These are phyloP conservation scores for Ditylenchus dipsaci DNA, from an alignment of 1,140 invertebrate genomes.

Conservation along the genomic window DNA sequence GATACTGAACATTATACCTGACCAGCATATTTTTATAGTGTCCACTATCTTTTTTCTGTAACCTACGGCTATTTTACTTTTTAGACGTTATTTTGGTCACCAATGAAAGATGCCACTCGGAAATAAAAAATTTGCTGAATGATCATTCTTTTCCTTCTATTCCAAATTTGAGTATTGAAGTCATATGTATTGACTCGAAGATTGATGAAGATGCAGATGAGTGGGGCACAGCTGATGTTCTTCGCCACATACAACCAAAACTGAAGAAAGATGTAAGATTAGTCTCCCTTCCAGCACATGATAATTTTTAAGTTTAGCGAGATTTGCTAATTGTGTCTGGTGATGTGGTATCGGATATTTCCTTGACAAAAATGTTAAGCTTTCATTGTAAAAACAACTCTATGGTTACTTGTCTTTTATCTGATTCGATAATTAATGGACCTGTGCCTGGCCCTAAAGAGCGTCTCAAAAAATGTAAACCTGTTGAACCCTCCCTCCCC, in stretches of 20 bases:
- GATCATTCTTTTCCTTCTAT: conserved; percentile 22
- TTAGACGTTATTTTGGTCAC: conserved; percentile 26
- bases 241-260: conserved; percentile 23
- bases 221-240: conserved; percentile 42
- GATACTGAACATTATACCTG: background rate
- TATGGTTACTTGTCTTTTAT: conserved; percentile 34
- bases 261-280: conserved; percentile 12
- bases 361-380: conserved; percentile 28
- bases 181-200: conserved; percentile 10
- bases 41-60: background rate
- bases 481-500: background rate
- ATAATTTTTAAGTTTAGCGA: conserved; percentile 22
- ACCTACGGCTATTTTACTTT: background rate
- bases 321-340: conserved; percentile 39
- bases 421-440: conserved; percentile 26
- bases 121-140: conserved; percentile 9
- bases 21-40: background rate
- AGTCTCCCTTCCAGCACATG: background rate
- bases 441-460: conserved; percentile 34
- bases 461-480: conserved; percentile 27
- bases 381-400: conserved; percentile 30
- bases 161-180: conserved; percentile 28
- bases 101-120: conserved; percentile 16
- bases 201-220: conserved; percentile 33
- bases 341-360: conserved; percentile 43